Percentiles rank a stretch among this genome's conserved stretches.
These are phyloP conservation scores for Thryonomys swinderianus DNA, from an alignment of 2,113 vertebrate genomes.

Conservation along the genomic window DNA sequence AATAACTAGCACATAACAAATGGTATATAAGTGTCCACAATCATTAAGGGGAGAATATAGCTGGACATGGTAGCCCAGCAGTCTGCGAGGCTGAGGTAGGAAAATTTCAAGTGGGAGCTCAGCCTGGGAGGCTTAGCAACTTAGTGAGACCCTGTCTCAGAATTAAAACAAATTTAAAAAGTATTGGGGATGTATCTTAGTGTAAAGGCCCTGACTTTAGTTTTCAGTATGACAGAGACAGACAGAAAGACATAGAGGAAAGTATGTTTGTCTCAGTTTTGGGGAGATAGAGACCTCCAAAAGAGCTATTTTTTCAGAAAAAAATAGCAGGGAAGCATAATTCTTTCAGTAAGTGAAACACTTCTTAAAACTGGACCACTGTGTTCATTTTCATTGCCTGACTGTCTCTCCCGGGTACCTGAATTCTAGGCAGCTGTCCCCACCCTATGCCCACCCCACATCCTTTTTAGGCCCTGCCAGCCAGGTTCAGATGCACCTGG, in stretches of 20 bases:
- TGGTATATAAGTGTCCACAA: neutral
- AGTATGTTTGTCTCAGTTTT: neutral
- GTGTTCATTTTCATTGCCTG: neutral
- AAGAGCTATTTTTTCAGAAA: neutral
- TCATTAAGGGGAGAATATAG: neutral
- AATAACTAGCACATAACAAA: neutral
- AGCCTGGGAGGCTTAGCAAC: neutral
- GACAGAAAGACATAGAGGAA: neutral
- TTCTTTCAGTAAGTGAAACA: neutral
- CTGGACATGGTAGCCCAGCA: neutral
- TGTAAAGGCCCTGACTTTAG: neutral
- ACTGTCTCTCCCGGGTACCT: neutral
- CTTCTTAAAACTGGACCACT: constrained; percentile 9
- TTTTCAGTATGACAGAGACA: neutral
- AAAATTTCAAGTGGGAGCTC: neutral
- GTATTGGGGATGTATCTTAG: neutral
- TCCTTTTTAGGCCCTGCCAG: neutral
- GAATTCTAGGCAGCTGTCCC: neutral
- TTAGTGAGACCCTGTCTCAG: neutral
- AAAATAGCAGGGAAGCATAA: neutral
- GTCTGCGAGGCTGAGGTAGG: neutral
- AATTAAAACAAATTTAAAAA: neutral
- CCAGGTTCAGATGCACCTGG: neutral
- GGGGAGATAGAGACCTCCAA: neutral
- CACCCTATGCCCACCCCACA: too few species aligned